A percentile compares a stretch with the other conserved stretches of the same genome.
Evolutionary conservation across 1,140 invertebrate species (phyloP).

Genomic region (Brachionus rubens): DNA sequence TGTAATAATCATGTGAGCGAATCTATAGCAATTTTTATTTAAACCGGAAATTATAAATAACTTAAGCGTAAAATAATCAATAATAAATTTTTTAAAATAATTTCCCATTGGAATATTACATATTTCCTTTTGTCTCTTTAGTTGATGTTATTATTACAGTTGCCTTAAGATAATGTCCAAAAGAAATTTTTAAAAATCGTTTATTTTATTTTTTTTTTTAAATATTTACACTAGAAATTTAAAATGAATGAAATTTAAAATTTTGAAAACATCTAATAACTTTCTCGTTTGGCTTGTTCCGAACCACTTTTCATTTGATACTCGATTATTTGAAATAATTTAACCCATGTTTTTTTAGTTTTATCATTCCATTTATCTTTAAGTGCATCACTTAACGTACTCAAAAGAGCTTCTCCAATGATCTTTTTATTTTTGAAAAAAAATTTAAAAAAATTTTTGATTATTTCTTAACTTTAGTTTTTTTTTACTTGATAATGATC

Average conservation of each 20-base stretch:
- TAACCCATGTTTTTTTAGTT: constrained; percentile 14
- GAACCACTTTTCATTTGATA: constrained; percentile 30
- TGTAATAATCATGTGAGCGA: too few species aligned
- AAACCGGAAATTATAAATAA: too few species aligned
- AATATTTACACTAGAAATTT: neutral
- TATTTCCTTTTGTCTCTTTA: too few species aligned
- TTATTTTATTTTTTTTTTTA: too few species aligned
- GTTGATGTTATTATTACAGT: too few species aligned
- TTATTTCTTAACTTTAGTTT: neutral
- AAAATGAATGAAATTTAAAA: neutral
- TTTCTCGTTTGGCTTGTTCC: neutral
- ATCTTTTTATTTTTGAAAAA: constrained; percentile 14
- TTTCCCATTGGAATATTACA: too few species aligned
- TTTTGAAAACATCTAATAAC: neutral
- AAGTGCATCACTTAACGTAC: constrained; percentile 15
- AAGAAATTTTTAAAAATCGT: too few species aligned
- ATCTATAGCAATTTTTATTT: too few species aligned
- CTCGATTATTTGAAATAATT: constrained; percentile 30
- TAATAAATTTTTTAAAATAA: too few species aligned
- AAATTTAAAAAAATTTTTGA: neutral
- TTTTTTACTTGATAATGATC: constrained; percentile 7
- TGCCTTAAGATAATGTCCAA: too few species aligned
- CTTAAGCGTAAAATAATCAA: too few species aligned
- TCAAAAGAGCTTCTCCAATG: neutral
- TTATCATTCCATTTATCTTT: constrained; percentile 33